Conservation (phyloP, 2,797 vertebrate genomes). For the Caiman crocodilus region DNA sequence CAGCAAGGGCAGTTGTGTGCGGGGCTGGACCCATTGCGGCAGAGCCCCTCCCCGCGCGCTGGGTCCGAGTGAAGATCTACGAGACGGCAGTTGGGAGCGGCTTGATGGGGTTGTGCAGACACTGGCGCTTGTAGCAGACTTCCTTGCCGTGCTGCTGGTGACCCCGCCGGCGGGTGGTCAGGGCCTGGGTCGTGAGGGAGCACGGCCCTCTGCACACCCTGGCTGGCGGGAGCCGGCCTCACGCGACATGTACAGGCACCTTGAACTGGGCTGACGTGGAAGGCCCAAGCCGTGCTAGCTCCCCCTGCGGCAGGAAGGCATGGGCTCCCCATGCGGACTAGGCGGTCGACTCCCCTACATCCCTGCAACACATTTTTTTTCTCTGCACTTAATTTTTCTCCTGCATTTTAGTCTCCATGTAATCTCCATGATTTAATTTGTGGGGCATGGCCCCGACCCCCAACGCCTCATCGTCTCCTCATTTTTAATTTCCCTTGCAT, state of each 20-base stretch:
- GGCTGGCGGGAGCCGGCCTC: neutral
- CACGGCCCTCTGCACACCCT: rapidly evolving
- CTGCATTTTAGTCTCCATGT: conserved; percentile 78
- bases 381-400: conserved; percentile 77
- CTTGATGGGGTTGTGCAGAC: neutral
- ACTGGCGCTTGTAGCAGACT: neutral
- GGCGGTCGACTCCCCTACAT: conserved; percentile 69
- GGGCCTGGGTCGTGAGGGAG: neutral
- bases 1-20: neutral
- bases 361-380: conserved; percentile 70
- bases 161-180: neutral
- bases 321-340: conserved; percentile 16
- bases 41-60: neutral
- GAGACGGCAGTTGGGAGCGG: neutral
- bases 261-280: neutral
- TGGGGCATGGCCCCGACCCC: conserved; percentile 73
- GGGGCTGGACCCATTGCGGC: neutral
- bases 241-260: neutral
- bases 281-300: neutral
- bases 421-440: conserved; percentile 81
- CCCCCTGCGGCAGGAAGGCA: conserved; percentile 57
- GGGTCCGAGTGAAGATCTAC: neutral
- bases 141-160: neutral
- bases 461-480: conserved; percentile 79
- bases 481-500: conserved; percentile 81